phyloP scores from a whole-genome alignment of 2,888 invertebrate genomes.

The Colletes collaris region DNA sequence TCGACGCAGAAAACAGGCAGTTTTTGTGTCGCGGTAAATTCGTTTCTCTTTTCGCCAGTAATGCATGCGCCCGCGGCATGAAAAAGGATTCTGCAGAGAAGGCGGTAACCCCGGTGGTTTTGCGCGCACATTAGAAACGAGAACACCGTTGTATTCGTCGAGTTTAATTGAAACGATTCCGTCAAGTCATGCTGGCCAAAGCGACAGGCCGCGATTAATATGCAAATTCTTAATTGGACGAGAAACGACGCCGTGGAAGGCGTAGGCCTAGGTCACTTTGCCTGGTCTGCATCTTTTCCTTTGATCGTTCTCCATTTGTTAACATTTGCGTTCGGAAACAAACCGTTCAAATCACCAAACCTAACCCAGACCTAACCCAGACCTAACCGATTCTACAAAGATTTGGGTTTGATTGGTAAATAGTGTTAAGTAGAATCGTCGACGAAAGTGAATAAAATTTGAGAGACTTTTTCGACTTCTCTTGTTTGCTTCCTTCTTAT shows the following conservation, averaged over 20 bases:
- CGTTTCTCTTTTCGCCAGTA: not conserved
- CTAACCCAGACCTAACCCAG: no score
- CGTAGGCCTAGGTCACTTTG: slow-evolving; percentile 20
- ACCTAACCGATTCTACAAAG: no score
- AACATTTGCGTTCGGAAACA: no score
- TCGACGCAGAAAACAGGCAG: not conserved
- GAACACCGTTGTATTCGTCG: slow-evolving; percentile 23
- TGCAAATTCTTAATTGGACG: slow-evolving; percentile 74
- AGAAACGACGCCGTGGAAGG: slow-evolving; percentile 67
- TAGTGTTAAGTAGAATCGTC: no score
- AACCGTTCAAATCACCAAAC: not conserved
- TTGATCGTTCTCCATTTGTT: not conserved
- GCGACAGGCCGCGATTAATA: slow-evolving; percentile 65
- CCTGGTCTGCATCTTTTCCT: not conserved
- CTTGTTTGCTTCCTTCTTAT: not conserved
- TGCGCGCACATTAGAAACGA: slow-evolving; percentile 29
- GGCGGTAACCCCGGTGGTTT: slow-evolving; percentile 16
- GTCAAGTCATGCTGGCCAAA: slow-evolving; percentile 67
- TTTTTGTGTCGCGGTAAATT: slow-evolving; percentile 13
- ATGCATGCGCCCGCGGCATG: not conserved
- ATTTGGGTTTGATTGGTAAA: no score
- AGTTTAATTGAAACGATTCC: slow-evolving; percentile 72
- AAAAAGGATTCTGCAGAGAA: not conserved
- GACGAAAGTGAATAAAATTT: no score
- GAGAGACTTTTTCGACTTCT: not conserved